Evolutionary conservation across 2,888 invertebrate species (phyloP), one percentile per base, ranked within the genome.

Genomic region (Cremastinae sp.): DNA sequence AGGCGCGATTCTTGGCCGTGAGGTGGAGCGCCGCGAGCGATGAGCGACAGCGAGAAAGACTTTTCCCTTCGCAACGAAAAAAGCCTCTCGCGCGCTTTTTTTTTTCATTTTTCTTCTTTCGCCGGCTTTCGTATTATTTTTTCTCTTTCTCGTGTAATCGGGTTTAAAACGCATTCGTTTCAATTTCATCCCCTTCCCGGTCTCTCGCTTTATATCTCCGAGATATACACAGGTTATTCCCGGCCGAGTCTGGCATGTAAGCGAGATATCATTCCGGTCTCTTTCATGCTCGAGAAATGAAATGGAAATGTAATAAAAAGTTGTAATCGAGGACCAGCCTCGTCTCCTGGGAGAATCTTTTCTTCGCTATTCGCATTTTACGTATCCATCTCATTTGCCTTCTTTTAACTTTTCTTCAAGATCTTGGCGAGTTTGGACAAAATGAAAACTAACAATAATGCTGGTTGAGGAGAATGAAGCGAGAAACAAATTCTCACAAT

Each of bases 241-340:
- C 16, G 54, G 73, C 69, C 75, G 76, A 73, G 78, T 75, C 62
- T 79, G 68, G 73, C 66, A 75, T 70, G 68, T 78, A 80, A 69
- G 68, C 78, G 80, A 69, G 64, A 78, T 61, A 75, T 75, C 70
- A 28, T 65, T 69, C 78, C 77, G 79, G 77, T 82, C 81, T 81
- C 80, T 83, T 82, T 79, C 74, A 77, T 81, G 70, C 82, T 65
- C 68, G 83, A 84, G 84, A 86, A 85, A 86, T 86, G 85, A 83
- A 88, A 87, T 88, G 86, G 85, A 88, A 88, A 88, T 88, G 87
- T 84, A 87, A 89, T 88, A 86, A 88, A 88, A 88, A 89, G 85
- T 88, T 87, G 85, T 88, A 87, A 88, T 88, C 83, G 85, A 83
- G 81, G 54, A 65, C 61, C 61, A 41, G 47, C 28, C 69, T 74